These are phyloP conservation scores for Philaethria dido DNA, from an alignment of 2,888 invertebrate species.

Conservation along the genomic window DNA sequence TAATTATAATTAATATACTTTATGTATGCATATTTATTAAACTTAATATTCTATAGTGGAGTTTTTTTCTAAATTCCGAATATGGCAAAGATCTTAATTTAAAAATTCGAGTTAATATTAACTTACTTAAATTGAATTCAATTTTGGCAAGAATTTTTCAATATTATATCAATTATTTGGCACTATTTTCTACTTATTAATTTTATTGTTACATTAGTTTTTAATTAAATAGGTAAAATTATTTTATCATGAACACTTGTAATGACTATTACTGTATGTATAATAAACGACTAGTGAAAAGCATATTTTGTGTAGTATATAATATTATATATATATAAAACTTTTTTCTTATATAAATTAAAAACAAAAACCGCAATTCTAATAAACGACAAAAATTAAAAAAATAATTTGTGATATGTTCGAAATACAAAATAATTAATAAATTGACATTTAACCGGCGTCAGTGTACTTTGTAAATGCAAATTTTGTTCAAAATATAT, in stretches of 20 bases:
- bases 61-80: neutral
- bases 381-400: too few species aligned
- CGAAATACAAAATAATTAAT: too few species aligned
- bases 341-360: too few species aligned
- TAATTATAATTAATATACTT: constrained; percentile 1
- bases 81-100: constrained; percentile 8
- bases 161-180: neutral
- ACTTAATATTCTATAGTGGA: constrained; percentile 3
- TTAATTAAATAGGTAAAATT: neutral
- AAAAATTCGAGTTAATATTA: neutral
- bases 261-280: neutral
- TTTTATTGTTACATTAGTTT: too few species aligned
- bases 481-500: too few species aligned
- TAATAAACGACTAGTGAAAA: constrained; percentile 9
- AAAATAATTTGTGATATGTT: too few species aligned
- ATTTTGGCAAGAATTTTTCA: constrained; percentile 14
- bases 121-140: neutral
- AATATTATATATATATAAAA: too few species aligned
- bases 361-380: too few species aligned
- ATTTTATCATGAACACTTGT: neutral
- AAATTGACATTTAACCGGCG: too few species aligned
- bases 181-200: too few species aligned
- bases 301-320: constrained; percentile 2
- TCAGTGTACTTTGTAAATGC: too few species aligned
- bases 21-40: neutral